phyloP scores from a whole-genome alignment of 1,140 invertebrate genomes.

The Anoplolepis gracilipes region DNA sequence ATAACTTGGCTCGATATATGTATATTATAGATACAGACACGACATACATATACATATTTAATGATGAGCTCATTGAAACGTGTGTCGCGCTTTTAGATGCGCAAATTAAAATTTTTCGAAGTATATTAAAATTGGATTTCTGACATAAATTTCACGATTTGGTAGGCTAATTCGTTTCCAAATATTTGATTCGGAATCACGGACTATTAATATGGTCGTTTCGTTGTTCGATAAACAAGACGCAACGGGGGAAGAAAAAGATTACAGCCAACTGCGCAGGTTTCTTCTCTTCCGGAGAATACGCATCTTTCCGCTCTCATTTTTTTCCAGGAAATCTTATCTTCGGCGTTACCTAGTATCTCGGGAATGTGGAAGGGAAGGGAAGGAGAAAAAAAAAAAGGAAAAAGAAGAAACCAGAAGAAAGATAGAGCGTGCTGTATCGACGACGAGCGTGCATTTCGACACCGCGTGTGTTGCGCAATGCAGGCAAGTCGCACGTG shows the following conservation, averaged over 20 bases:
- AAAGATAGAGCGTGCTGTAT: conserved; percentile 46
- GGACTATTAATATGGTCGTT: conserved; percentile 17
- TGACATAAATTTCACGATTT: no score
- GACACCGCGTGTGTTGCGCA: conserved; percentile 63
- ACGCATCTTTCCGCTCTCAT: not conserved
- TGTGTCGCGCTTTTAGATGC: no score
- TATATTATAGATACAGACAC: no score
- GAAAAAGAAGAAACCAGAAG: conserved; percentile 19
- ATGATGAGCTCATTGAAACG: conserved; percentile 27
- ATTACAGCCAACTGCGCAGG: conserved; percentile 38
- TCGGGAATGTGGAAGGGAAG: no score
- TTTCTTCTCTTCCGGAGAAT: conserved; percentile 9
- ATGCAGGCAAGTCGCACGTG: conserved; percentile 71
- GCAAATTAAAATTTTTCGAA: not conserved
- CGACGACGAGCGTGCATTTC: conserved; percentile 58
- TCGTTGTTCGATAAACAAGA: not conserved
- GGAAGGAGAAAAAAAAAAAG: no score
- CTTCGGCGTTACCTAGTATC: conserved; percentile 33
- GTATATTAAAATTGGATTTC: not conserved
- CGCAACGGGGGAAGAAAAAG: conserved; percentile 11
- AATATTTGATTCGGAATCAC: not conserved
- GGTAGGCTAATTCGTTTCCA: no score
- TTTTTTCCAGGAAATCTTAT: conserved; percentile 1
- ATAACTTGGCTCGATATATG: conserved; percentile 21
- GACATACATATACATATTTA: not conserved